These are phyloP conservation scores for Cinclus mexicanus DNA, from an alignment of 2,113 vertebrate species.

Conservation along the genomic window DNA sequence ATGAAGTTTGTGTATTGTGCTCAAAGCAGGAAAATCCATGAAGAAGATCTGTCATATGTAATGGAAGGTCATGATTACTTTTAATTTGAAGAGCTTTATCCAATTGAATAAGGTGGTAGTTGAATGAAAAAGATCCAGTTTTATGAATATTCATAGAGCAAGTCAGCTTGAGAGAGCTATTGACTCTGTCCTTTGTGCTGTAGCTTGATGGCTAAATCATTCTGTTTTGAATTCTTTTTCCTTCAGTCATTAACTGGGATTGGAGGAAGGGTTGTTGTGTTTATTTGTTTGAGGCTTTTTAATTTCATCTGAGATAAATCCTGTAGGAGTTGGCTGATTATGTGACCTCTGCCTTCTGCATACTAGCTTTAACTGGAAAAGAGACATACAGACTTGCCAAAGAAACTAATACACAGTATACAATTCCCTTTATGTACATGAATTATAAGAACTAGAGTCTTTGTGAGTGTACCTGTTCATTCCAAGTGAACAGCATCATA, in stretches of 20 bases:
- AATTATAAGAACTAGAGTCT: background rate
- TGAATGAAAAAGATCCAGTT: background rate
- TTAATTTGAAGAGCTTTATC: background rate
- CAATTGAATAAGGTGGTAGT: background rate
- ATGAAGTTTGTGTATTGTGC: background rate
- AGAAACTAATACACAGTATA: background rate
- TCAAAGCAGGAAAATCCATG: background rate
- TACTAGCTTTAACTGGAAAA: background rate
- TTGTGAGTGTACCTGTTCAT: background rate
- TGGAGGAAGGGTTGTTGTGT: background rate
- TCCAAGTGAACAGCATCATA: slow-evolving; percentile 14
- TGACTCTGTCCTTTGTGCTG: background rate
- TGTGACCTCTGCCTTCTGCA: background rate
- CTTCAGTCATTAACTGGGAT: slow-evolving; percentile 4
- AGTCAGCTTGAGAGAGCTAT: background rate
- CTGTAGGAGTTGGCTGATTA: slow-evolving; percentile 6
- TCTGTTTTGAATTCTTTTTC: background rate
- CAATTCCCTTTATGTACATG: background rate
- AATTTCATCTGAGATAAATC: slow-evolving; percentile 25
- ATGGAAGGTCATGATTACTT: background rate
- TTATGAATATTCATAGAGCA: background rate
- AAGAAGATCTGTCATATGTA: background rate
- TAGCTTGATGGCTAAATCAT: background rate
- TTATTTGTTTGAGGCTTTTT: background rate
- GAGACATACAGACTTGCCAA: background rate